Evolutionary conservation across 53 echinoderm and acorn worm genomes (phyloP).

Genomic region (Echinarachnius parma): DNA sequence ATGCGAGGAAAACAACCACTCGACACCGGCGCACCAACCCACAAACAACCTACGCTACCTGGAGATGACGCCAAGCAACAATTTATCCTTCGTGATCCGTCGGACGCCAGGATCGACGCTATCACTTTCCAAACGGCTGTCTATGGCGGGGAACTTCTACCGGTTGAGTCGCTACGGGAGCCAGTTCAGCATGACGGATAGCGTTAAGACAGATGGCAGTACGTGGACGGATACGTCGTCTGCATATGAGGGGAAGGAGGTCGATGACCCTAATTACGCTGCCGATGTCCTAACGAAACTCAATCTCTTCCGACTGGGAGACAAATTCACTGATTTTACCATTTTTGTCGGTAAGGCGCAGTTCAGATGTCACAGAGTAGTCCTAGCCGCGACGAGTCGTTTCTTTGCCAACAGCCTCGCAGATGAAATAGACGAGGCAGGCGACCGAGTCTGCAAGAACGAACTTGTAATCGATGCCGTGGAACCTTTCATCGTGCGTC

Average conservation of each 20-base stretch:
- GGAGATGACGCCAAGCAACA: constrained; percentile 40
- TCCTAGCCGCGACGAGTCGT: constrained; percentile 88
- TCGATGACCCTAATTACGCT: constrained; percentile 96
- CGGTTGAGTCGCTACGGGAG: constrained; percentile 84
- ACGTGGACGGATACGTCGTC: constrained; percentile 94
- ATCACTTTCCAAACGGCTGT: constrained; percentile 80
- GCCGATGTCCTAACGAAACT: constrained; percentile 85
- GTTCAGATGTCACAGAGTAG: constrained; percentile 88
- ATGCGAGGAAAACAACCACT: constrained; percentile 35
- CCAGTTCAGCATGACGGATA: constrained; percentile 81
- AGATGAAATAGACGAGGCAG: constrained; percentile 77
- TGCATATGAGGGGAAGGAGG: constrained; percentile 68
- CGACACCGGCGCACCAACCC: constrained; percentile 19
- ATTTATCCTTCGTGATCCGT: constrained; percentile 39
- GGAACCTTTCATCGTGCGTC: constrained; percentile 79
- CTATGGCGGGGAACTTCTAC: constrained; percentile 73
- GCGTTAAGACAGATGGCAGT: constrained; percentile 87
- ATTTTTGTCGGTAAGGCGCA: constrained; percentile 68
- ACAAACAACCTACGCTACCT: constrained; percentile 45
- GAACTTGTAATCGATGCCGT: constrained; percentile 77
- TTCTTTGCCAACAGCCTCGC: constrained; percentile 83
- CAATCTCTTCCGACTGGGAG: constrained; percentile 64
- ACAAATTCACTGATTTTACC: constrained; percentile 83
- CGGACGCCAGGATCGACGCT: constrained; percentile 72
- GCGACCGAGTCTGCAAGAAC: constrained; percentile 62